Percentiles rank a stretch among this genome's conserved stretches.
These are phyloP conservation scores for Anseranas semipalmata DNA, from an alignment of 2,113 vertebrate genomes.

Conservation along the genomic window DNA sequence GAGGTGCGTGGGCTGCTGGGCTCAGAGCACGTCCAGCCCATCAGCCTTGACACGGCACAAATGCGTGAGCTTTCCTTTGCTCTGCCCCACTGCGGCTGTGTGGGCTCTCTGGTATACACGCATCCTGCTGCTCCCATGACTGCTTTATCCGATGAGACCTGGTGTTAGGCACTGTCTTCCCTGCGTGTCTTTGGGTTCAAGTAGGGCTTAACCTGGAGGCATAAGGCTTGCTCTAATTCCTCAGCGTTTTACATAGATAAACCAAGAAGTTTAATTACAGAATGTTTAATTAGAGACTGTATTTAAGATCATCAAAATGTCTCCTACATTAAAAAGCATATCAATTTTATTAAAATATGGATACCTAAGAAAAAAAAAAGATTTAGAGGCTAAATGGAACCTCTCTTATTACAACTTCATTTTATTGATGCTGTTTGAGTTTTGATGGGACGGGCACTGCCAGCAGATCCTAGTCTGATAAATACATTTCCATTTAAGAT, in stretches of 20 bases:
- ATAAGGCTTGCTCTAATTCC: background rate
- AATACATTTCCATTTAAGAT: background rate
- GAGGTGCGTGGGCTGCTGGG: background rate
- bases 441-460: constrained; percentile 1
- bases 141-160: background rate
- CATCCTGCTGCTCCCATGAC: background rate
- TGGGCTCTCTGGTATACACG: background rate
- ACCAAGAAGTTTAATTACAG: constrained; percentile 27
- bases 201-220: background rate
- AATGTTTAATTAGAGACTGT: constrained; percentile 41
- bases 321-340: constrained; percentile 12
- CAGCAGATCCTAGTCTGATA: constrained; percentile 22
- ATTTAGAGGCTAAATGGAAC: constrained; percentile 21
- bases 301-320: constrained; percentile 24
- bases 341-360: constrained; percentile 29
- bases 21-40: background rate
- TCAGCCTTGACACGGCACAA: background rate
- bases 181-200: background rate
- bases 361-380: background rate
- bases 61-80: background rate
- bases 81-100: background rate
- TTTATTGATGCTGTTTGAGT: constrained; percentile 18
- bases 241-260: constrained; percentile 10
- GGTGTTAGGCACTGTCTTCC: background rate
- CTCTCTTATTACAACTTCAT: constrained; percentile 32